These are phyloP conservation scores for Buceros bicornis DNA, from an alignment of 2,797 vertebrate genomes.

Conservation along the genomic window DNA sequence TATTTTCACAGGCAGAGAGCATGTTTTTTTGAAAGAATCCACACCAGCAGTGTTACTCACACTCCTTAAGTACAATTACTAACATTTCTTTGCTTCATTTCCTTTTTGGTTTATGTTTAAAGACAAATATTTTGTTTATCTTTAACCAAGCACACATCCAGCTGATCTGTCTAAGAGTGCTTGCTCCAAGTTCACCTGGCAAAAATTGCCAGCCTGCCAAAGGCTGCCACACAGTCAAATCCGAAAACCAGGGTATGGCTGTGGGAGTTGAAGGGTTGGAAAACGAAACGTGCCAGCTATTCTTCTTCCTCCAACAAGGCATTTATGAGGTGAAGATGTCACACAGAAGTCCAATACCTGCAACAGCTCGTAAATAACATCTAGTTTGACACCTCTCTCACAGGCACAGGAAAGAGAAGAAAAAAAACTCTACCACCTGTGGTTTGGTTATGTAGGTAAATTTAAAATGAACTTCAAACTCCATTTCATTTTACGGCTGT, in stretches of 20 bases:
- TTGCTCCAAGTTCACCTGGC: not conserved
- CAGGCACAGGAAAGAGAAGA: not conserved
- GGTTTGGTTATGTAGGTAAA: not conserved
- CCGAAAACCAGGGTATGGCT: not conserved
- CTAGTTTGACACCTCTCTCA: not conserved
- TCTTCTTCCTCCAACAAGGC: not conserved
- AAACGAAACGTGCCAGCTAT: not conserved
- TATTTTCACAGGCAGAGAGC: not conserved
- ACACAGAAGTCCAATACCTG: not conserved
- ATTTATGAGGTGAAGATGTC: conserved; percentile 25
- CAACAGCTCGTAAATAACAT: not conserved
- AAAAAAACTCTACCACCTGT: not conserved
- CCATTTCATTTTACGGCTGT: not conserved
- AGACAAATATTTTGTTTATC: conserved; percentile 50
- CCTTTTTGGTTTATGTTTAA: conserved; percentile 40
- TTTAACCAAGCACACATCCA: not conserved
- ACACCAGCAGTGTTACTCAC: not conserved
- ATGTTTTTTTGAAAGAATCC: not conserved
- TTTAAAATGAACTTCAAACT: not conserved
- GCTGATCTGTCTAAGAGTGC: not conserved
- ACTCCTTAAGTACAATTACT: not conserved
- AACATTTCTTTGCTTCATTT: conserved; percentile 39
- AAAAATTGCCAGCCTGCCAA: not conserved
- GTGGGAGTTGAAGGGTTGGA: not conserved
- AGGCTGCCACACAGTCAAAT: not conserved